These are phyloP conservation scores for Petromus typicus DNA, from an alignment of 2,113 vertebrate genomes.

Conservation along the genomic window DNA sequence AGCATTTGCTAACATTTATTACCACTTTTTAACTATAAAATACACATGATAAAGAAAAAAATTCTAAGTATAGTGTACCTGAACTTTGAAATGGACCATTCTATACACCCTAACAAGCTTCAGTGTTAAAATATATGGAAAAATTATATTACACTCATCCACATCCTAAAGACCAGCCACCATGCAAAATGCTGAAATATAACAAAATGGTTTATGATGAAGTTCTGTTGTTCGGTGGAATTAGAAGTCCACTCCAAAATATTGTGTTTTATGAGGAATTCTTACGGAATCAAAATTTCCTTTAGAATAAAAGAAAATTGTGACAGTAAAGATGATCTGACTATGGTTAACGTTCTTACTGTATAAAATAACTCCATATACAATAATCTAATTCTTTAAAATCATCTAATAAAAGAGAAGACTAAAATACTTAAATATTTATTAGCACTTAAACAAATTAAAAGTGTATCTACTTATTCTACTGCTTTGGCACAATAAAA, in stretches of 20 bases:
- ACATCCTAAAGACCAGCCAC: not conserved
- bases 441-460: not conserved
- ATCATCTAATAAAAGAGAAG: not conserved
- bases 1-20: not conserved
- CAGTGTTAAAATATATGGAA: not conserved
- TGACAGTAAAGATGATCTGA: not conserved
- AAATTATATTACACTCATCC: not conserved
- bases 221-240: not conserved
- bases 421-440: not conserved
- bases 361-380: not conserved
- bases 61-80: not conserved
- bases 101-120: not conserved
- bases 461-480: not conserved
- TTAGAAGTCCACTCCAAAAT: not conserved
- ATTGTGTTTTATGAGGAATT: not conserved
- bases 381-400: not conserved
- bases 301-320: conserved; percentile 2
- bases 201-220: not conserved
- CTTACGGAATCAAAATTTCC: not conserved
- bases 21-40: conserved; percentile 29
- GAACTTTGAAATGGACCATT: not conserved
- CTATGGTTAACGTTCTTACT: not conserved
- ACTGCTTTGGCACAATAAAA: not conserved
- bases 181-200: not conserved
- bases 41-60: not conserved